phyloP scores from a whole-genome alignment of 1,140 invertebrate species.

The Dreissena rostriformis region DNA sequence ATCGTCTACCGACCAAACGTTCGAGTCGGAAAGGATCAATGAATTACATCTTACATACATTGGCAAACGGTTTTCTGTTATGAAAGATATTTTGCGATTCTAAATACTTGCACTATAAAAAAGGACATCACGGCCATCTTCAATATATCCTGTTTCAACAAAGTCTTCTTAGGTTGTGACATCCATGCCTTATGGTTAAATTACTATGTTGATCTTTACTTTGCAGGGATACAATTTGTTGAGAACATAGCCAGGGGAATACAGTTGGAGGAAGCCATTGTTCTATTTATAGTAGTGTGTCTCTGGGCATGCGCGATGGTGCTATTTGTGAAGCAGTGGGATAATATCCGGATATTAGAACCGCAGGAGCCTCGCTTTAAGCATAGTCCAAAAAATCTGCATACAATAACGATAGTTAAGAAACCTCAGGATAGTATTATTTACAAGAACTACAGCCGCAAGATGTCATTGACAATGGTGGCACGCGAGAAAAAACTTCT shows the following conservation, averaged over 20 bases:
- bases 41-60: too few species aligned
- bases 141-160: neutral
- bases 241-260: constrained; percentile 22
- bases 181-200: neutral
- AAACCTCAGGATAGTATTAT: constrained; percentile 77
- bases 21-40: too few species aligned
- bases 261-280: constrained; percentile 68
- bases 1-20: too few species aligned
- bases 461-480: constrained; percentile 76
- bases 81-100: neutral
- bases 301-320: constrained; percentile 73
- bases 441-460: constrained; percentile 76
- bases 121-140: neutral
- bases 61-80: too few species aligned
- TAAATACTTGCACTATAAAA: neutral
- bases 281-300: constrained; percentile 69
- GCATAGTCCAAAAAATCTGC: constrained; percentile 77
- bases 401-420: constrained; percentile 75
- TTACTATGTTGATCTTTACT: neutral
- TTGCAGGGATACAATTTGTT: constrained; percentile 39
- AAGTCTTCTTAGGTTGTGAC: neutral
- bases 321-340: constrained; percentile 75
- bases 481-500: constrained; percentile 74
- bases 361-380: constrained; percentile 71
- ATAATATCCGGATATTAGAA: constrained; percentile 74